These are phyloP conservation scores for Ictalurus furcatus DNA, from an alignment of 2,113 vertebrate species.

Conservation along the genomic window DNA sequence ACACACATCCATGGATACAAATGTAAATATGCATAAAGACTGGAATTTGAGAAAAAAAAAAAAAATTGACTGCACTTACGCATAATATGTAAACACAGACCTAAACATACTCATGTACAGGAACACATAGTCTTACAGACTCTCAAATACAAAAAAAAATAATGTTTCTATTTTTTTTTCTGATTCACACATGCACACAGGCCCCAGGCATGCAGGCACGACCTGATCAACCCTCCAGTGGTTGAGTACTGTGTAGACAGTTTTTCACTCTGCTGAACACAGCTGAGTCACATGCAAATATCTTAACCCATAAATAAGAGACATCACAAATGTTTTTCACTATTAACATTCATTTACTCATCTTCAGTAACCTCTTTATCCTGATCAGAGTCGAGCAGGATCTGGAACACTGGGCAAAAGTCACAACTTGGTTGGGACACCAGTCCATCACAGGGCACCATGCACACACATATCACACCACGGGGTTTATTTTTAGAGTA, in stretches of 20 bases:
- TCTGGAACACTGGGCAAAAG: neutral
- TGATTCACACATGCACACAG: neutral
- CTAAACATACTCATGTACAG: neutral
- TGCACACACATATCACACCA: neutral
- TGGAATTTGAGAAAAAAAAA: slow-evolving; percentile 39
- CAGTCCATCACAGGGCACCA: neutral
- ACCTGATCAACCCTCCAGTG: neutral
- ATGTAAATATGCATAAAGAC: slow-evolving; percentile 41
- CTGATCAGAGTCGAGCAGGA: neutral
- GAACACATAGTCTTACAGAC: neutral
- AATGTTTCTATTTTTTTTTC: neutral
- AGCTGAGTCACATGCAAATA: slow-evolving; percentile 7
- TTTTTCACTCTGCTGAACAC: neutral
- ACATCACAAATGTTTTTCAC: neutral
- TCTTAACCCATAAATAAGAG: neutral
- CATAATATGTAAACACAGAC: neutral
- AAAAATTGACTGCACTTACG: slow-evolving; percentile 57
- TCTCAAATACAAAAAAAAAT: neutral
- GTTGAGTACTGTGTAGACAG: neutral
- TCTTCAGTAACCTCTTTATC: neutral
- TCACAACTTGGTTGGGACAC: neutral
- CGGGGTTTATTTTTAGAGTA: neutral
- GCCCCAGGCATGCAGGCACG: neutral
- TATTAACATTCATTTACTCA: neutral
- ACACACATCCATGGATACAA: slow-evolving; percentile 60